Conservation (phyloP, 23 tunicate species). For the Clavelina lepadiformis region DNA sequence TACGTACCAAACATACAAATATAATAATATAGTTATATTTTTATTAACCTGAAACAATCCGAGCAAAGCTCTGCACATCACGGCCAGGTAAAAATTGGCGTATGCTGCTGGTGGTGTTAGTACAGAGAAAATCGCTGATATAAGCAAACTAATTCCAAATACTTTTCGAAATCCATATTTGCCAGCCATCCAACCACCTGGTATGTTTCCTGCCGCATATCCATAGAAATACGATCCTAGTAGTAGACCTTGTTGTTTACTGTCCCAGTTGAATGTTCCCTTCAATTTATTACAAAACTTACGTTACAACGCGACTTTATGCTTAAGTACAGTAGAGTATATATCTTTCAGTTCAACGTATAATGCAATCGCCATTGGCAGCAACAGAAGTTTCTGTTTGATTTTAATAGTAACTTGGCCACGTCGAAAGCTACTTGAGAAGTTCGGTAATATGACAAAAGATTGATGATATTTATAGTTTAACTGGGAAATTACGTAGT, state of each 20-base stretch:
- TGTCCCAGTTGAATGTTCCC: not conserved
- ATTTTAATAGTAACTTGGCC: too few species aligned
- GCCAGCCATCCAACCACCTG: not conserved
- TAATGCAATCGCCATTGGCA: too few species aligned
- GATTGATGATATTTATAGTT: too few species aligned
- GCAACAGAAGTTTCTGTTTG: too few species aligned
- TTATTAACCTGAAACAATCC: conserved; percentile 12
- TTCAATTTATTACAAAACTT: not conserved
- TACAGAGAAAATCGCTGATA: not conserved
- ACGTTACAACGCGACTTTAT: not conserved
- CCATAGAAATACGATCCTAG: conserved; percentile 17
- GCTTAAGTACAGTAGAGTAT: too few species aligned
- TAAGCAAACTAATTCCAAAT: not conserved
- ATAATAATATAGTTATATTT: not conserved
- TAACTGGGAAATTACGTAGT: too few species aligned
- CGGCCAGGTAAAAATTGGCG: not conserved
- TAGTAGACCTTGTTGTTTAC: not conserved
- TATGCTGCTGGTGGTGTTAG: conserved; percentile 12
- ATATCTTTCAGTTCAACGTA: too few species aligned
- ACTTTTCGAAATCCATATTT: conserved; percentile 11
- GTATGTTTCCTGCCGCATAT: conserved; percentile 11
- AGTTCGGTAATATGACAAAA: not conserved
- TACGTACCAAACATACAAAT: too few species aligned
- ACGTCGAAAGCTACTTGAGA: too few species aligned
- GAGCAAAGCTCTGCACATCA: not conserved